Base-by-base conservation (phyloP, 2,797 vertebrate genomes). In the Neostethus bicornis region DNA sequence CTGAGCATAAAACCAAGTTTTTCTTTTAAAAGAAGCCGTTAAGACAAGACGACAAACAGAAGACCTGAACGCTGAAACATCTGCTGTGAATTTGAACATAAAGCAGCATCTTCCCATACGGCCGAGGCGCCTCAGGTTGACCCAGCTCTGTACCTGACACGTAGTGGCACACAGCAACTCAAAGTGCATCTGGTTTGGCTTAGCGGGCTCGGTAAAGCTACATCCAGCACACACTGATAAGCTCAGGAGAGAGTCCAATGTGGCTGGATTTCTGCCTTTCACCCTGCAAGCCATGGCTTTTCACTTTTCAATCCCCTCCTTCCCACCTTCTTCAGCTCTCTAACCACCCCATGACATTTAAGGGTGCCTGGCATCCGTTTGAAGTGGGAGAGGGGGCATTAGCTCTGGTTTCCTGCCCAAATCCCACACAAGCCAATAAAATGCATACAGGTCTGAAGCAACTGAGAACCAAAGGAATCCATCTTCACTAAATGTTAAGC, bases 331-430 rank as follows among this genome's bases (percentile, higher is more conserved):
- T 72, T 83, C 76, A 79, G 78, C 80, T 85, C 83, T 85, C 78
- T 77, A 86, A 78, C 86, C 84, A 77, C 73, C 73, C 80, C 79
- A 76, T 87, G 87, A 91, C 89, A 89, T 91, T 91, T 90, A 80
- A 87, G 85, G 87, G 88, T 85, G 85, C 87, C 83, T 90, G 87
- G 87, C 85, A 90, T 91, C 80, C 63, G 79, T 92, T 92, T 92
- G 89, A 92, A 91, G 90, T 92, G 87, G 84, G 82, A 88, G 76
- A 86, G 80, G 79, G 75, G 83, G 87, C 85, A 92, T 92, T 91
- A 92, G 86, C 83, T 88, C 84, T 90, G 88, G 89, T 92, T 91
- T 91, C 89, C 90, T 91, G 87, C 83, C 83, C 83, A 90, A 91
- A 91, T 90, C 88, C 86, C 84, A 79, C 85, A 89, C 80, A 85